Evolutionary conservation across 2,113 vertebrate genomes (phyloP), one percentile per base, ranked within the genome.

Genomic region (Phalacrocorax brasilianus): DNA sequence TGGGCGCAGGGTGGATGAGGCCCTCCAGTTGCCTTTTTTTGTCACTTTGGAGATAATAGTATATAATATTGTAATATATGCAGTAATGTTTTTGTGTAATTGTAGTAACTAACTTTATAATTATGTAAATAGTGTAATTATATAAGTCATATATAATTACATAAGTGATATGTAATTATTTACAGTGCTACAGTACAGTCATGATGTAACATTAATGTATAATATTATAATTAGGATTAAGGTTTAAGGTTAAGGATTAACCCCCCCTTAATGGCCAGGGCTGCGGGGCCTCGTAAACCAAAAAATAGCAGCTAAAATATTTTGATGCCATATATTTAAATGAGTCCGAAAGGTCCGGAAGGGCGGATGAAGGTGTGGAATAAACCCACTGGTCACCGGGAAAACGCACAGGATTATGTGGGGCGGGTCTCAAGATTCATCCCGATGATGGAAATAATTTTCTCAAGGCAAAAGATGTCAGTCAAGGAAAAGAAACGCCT

Each of bases 51-150:
- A 33, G n/a, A 22, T 47, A 27, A 62, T n/a, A 53, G 65, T 73
- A 8, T 2, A 5, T 55, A 26, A 19, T 80, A 47, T 27, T 80
- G 22, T 28, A 28, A 75, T 67, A 28, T 6, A 23, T 66, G 44
- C 56, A 24, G 28, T 32, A 32, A 32, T 38, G 24, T 44, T 68
- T 28, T n/a, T 2, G 0, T 75, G 7, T 42, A 52, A 83, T 68
- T 68, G 16, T 44, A 67, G 7, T n/a, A 61, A 80, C 33, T 26
- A 70, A 45, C 23, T 65, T n/a, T 28, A 27, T 53, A 67, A 91
- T 89, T 81, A 62, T 89, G 55, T 73, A 91, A 94, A 89, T 40
- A 61, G 30, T 24, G 5, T 95, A 73, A 95, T 96, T 88, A 68
- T 65, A 8, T 19, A 93, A 84, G 81, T 61, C 75, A 90, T 28